Conservation (phyloP, 2,113 vertebrate species). For the Corydoras sp. region DNA sequence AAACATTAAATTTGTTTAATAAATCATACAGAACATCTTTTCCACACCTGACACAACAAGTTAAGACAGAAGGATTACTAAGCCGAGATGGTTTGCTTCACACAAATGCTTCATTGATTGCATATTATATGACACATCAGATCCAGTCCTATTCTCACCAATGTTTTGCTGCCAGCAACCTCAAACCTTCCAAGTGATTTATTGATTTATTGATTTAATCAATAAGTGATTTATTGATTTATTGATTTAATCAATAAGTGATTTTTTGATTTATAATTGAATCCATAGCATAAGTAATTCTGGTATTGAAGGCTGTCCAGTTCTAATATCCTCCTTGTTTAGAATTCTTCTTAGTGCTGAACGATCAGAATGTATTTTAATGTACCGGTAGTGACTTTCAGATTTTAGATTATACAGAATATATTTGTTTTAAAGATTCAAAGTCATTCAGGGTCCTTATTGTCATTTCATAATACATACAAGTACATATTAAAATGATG, state of each 20-base stretch:
- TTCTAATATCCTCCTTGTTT: too few relatives aligned
- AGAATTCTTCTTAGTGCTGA: too few relatives aligned
- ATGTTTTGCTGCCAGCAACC: constrained; percentile 17
- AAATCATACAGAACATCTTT: not conserved
- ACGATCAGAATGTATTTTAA: too few relatives aligned
- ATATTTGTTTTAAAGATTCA: too few relatives aligned
- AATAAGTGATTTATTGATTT: not conserved
- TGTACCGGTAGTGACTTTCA: too few relatives aligned
- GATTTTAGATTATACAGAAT: too few relatives aligned
- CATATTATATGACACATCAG: constrained; percentile 5
- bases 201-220: constrained; percentile 1
- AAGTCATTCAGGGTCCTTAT: too few relatives aligned
- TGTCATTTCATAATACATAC: too few relatives aligned
- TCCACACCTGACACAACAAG: constrained; percentile 18
- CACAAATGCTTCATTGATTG: constrained; percentile 4
- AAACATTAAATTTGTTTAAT: not conserved
- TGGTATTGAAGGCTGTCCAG: too few relatives aligned
- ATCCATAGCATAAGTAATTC: not conserved
- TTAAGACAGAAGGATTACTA: not conserved
- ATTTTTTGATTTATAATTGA: constrained; percentile 1
- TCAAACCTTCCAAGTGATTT: constrained; percentile 8
- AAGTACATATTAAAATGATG: too few relatives aligned
- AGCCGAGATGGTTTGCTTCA: constrained; percentile 12
- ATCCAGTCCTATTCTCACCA: constrained; percentile 3
- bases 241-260: constrained; percentile 8